These are phyloP conservation scores for Melanaphis sacchari DNA, from an alignment of 1,140 invertebrate species.

Conservation along the genomic window DNA sequence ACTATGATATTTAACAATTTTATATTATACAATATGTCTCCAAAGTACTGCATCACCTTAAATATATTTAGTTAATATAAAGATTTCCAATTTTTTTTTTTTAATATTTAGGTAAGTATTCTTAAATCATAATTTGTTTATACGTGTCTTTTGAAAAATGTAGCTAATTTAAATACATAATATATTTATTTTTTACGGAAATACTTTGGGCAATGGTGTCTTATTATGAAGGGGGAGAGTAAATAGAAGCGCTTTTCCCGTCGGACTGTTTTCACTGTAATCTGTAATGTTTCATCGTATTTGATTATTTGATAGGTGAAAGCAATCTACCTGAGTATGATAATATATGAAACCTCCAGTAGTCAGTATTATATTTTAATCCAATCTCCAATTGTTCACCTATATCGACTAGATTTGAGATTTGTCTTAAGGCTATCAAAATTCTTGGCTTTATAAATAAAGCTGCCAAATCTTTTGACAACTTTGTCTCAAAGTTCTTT, in stretches of 20 bases:
- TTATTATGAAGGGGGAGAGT: too few species aligned
- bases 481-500: too few species aligned
- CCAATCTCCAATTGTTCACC: too few species aligned
- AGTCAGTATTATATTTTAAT: too few species aligned
- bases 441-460: too few species aligned
- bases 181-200: not conserved
- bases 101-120: not conserved
- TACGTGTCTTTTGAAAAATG: not conserved
- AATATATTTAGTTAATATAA: not conserved
- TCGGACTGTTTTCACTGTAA: not conserved
- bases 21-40: not conserved
- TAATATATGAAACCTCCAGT: too few species aligned
- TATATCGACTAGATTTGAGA: too few species aligned
- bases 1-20: not conserved
- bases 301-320: too few species aligned
- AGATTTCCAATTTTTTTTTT: not conserved
- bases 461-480: too few species aligned
- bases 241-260: too few species aligned
- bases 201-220: not conserved
- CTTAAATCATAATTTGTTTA: not conserved
- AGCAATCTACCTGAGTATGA: too few species aligned
- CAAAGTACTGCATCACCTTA: not conserved
- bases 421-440: too few species aligned
- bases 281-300: not conserved
- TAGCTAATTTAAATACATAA: not conserved